Conservation (phyloP, 2,113 vertebrate genomes). For the Petaurus breviceps region DNA sequence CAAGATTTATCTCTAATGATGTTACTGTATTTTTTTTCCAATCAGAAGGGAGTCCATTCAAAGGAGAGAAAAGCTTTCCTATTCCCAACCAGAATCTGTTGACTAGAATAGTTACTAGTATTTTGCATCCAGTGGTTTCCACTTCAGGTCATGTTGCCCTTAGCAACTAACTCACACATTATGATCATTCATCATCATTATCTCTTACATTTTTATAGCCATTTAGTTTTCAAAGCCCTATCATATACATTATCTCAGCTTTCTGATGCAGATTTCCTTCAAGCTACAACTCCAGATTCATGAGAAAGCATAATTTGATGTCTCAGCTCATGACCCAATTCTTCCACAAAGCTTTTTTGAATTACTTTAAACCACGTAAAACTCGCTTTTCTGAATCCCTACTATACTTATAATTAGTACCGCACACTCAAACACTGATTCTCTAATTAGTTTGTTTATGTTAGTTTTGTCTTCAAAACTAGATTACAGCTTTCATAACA, state of each 20-base stretch:
- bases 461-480: neutral
- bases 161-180: neutral
- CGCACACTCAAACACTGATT: neutral
- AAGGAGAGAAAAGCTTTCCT: neutral
- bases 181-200: neutral
- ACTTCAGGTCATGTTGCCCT: neutral
- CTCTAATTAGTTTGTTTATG: neutral
- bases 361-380: neutral
- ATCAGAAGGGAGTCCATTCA: neutral
- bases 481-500: neutral
- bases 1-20: neutral
- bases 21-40: neutral
- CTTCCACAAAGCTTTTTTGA: neutral
- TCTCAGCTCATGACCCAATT: neutral
- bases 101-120: neutral
- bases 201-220: neutral
- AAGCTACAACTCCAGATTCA: neutral
- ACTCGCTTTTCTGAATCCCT: neutral
- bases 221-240: neutral
- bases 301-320: neutral
- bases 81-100: neutral
- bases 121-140: neutral
- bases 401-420: neutral
- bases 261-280: neutral
- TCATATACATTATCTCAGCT: neutral